Evolutionary conservation across 2,888 invertebrate species (phyloP), one percentile per base, ranked within the genome.

Genomic region (Cryptosula pallasiana): DNA sequence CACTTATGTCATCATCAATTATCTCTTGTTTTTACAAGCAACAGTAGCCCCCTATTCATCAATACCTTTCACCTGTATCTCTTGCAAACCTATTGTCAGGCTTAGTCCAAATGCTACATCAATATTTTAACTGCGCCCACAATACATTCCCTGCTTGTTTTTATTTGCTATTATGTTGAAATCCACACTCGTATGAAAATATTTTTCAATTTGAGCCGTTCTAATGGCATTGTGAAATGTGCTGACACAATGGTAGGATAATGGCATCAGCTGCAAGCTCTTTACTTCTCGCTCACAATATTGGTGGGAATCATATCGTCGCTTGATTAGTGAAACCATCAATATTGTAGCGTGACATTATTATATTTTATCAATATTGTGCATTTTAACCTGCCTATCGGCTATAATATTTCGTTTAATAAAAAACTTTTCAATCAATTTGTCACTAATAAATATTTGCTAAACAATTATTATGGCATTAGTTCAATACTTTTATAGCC

Each of bases 301-400:
- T 45, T 45, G 45, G 45, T 45, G 45, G 45, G 45, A 45, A 20
- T 45, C 9, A 45, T 45, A 45, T 45, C 9, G 45, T 20, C 20
- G 45, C 45, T 13, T 45, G 45, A 45, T 45, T 45, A 45, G 9
- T 45, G 45, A 45, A 45, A 45, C 45, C 45, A 45, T 45, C 5
- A 45, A 45, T 45, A 45, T 45, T 45, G 45, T 45, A 45, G 45
- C n/a, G n/a, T n/a, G n/a, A n/a, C n/a, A n/a, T n/a, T n/a, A n/a
- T n/a, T n/a, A n/a, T n/a, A n/a, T n/a, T n/a, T n/a, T n/a, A n/a
- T n/a, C n/a, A n/a, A n/a, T n/a, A n/a, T n/a, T n/a, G n/a, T n/a
- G n/a, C 45, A 45, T 45, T 45, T 45, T 45, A 45, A 45, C 45
- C 45, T n/a, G 20, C 45, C 45, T 45, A 20, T 45, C 45, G 20